Evolutionary conservation across 2,797 vertebrate species (phyloP), one percentile per base, ranked within the genome.

Genomic region (Acanthornis magna): DNA sequence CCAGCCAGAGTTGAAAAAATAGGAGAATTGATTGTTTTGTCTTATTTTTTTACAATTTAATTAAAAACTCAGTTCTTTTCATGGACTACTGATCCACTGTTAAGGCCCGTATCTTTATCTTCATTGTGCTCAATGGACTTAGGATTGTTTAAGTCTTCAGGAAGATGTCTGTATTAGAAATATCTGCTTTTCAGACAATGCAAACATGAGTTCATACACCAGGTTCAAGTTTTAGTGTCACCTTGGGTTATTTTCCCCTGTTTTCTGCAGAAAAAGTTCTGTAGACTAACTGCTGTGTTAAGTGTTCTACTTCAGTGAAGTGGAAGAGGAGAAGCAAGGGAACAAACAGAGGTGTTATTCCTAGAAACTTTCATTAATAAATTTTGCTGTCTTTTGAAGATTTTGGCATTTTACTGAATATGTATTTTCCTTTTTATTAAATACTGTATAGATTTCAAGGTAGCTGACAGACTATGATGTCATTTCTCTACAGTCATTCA

Each of bases 401-500:
- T n/a, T 53, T 65, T 70, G 36, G 3, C 14, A 27, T 72, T 78
- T 85, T 68, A 40, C 42, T 76, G 60, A 36, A 71, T 67, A 65
- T 34, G 3, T 26, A 13, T 57, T 87, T 83, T 45, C 3, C 16
- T 74, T 89, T 65, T 81, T 48, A 66, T 32, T 66, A 54, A 93
- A 50, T 81, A 20, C 15, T 82, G 1, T 76, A 2, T 86, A 42
- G 27, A 48, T 70, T 36, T 27, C 63, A 40, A 66, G 9, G 53
- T 84, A 63, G n/a, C 86, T 95, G 53, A 95, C 43, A 58, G 47
- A 21, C 53, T 92, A 0, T 91, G 66, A 6, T 94, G 26, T 84
- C 3, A 9, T 97, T 96, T 96, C 25, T 96, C 36, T 96, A 38
- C 81, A 99, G 99, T 97, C 99, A 99, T 79, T 99, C 98, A 13